These are phyloP conservation scores for Zeuzera pyrina DNA, from an alignment of 2,888 invertebrate species.

Conservation along the genomic window DNA sequence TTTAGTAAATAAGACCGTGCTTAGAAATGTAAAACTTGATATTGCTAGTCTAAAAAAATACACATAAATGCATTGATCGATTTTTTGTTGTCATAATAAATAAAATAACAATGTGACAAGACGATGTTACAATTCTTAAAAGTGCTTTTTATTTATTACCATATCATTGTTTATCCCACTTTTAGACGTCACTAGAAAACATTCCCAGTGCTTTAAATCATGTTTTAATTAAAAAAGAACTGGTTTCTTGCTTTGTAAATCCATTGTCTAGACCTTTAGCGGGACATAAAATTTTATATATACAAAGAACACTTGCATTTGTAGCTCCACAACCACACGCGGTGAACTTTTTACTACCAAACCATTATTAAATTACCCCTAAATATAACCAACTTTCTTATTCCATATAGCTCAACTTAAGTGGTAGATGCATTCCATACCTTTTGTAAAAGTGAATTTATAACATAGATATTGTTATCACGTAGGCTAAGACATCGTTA, in stretches of 20 bases:
- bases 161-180: slow-evolving; percentile 45
- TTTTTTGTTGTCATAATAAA: too few species aligned
- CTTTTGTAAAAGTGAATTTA: slow-evolving; percentile 49
- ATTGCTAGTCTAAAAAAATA: too few species aligned
- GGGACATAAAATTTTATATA: slow-evolving; percentile 47
- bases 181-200: slow-evolving; percentile 45
- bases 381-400: too few species aligned
- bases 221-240: slow-evolving; percentile 40
- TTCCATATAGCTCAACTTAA: slow-evolving; percentile 22
- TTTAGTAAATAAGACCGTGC: too few species aligned
- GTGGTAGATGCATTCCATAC: slow-evolving; percentile 21
- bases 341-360: slow-evolving; percentile 19
- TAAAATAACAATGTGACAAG: too few species aligned
- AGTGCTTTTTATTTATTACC: slow-evolving; percentile 50
- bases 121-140: too few species aligned
- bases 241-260: slow-evolving; percentile 34
- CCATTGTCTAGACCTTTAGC: slow-evolving; percentile 51
- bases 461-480: slow-evolving; percentile 64
- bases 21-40: too few species aligned
- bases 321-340: slow-evolving; percentile 44
- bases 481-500: slow-evolving; percentile 70
- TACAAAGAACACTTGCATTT: slow-evolving; percentile 60
- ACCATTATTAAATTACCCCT: slow-evolving; percentile 19
- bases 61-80: too few species aligned
- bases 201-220: slow-evolving; percentile 66